Evolutionary conservation across 2,113 vertebrate genomes (phyloP), one percentile per base, ranked within the genome.

Genomic region (Etia nguti): DNA sequence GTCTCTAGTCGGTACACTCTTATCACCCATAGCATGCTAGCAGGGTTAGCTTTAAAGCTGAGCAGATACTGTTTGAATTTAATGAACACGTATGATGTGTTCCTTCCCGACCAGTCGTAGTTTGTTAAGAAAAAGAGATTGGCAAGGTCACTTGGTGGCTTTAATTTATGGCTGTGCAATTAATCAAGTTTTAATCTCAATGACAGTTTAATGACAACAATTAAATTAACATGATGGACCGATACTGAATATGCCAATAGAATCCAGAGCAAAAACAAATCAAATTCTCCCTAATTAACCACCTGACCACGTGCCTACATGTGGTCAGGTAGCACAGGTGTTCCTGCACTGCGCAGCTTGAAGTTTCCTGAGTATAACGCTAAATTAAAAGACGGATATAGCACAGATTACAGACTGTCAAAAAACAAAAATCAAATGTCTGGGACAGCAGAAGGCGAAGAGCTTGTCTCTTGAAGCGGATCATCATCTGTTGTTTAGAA

Each of bases 331-430:
- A 7, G 55, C 3, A 24, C 55, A 57, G 6, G 13, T 68, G 36
- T 68, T 68, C 0, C n/a, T 68, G n/a, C 36, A 15, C n/a, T 0
- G n/a, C 2, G 2, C 65, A 1, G 36, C 65, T 43, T 41, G 62
- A 41, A 70, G 65, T 70, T 70, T 70, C 36, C 13, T 43, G 31
- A 0, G 31, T 65, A 2, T 38, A 38, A 65, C 10, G 4, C 65
- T 70, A 24, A 41, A 43, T 70, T 38, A 43, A 70, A 70, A 70
- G 65, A 10, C 3, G 0, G 0, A 4, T 6, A 68, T 15, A 41
- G 41, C 22, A 15, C 36, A 2, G 4, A 41, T 68, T 41, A 68
- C 36, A 68, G 62, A 68, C 62, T 68, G 62, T 68, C 62, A 15
- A 68, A 68, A 41, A 68, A 6, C 62, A 68, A 15, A 68, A 68